Evolutionary conservation across 1,140 invertebrate species (phyloP), one percentile per base, ranked within the genome.

Genomic region (Drosophila oshimai): DNA sequence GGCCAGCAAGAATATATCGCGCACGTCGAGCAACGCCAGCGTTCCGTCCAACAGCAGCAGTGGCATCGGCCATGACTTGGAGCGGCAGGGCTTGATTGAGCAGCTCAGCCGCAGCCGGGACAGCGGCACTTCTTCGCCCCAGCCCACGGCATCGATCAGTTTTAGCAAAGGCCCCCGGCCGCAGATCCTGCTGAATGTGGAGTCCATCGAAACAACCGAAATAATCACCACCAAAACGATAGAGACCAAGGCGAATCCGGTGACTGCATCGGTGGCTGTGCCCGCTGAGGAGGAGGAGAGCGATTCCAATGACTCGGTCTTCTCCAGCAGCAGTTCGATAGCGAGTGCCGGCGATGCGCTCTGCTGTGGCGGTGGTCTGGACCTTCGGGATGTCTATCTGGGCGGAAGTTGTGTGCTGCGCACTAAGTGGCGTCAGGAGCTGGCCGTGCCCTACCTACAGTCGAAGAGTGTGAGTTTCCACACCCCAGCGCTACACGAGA

Each of bases 321-420:
- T 91, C 65, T 90, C 89, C 39, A 91, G 88, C 54, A 84, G 74
- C 47, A 91, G 90, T 36, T 90, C 89, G 3, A 89, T 90, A 17
- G 88, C 79, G 15, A 84, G 79, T 31, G 79, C 79, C 15, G 79
- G 79, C 6, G 79, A 84, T 51, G 50, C 55, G 0, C 58, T 87
- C 6, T 87, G 72, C 17, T 89, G 79, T 13, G 64, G 50, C 2
- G 57, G 71, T 17, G 49, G 70, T 3, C 15, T 75, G 3, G 90
- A 91, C 41, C 45, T 90, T 29, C 78, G 86, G 0, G 90, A 91
- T 67, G 90, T 91, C 17, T 91, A 91, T 41, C 65, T 99, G 83
- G 98, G 98, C 58, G 98, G 98, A 9, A 99, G 98, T 13, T 99
- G 98, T 92, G 98, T 98, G 92, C 97, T 98, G n/a, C 99, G 98